Percentiles rank a stretch among this genome's conserved stretches.
Conservation (phyloP, 2,113 vertebrate species). For the Seriola quinqueradiata region DNA sequence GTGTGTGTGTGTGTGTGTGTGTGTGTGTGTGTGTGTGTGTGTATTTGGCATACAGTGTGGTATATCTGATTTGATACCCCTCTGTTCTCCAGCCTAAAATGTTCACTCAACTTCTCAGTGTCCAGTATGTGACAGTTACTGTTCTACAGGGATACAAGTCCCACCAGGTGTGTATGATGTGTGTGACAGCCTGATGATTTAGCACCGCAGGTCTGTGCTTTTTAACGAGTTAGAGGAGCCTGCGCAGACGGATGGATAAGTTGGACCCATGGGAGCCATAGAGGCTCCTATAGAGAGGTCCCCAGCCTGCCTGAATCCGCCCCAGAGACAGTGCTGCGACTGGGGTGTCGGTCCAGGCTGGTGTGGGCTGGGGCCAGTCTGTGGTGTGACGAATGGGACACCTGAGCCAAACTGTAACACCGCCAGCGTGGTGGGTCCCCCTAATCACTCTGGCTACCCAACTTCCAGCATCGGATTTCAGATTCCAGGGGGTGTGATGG, state of each 20-base stretch:
- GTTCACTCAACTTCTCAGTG: slow-evolving; percentile 36
- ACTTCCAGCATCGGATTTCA: slow-evolving; percentile 76
- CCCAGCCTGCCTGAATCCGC: slow-evolving; percentile 48
- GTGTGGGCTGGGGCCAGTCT: slow-evolving; percentile 31
- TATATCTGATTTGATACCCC: slow-evolving; percentile 46
- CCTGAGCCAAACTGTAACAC: slow-evolving; percentile 83
- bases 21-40: slow-evolving; percentile 5
- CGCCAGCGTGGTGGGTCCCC: slow-evolving; percentile 71
- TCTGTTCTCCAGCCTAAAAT: slow-evolving; percentile 45
- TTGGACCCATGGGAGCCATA: slow-evolving; percentile 73
- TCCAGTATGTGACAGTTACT: slow-evolving; percentile 70
- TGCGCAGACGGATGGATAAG: slow-evolving; percentile 61
- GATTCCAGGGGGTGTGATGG: slow-evolving; percentile 70
- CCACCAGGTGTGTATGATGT: slow-evolving; percentile 77
- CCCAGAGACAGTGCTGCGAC: slow-evolving; percentile 49
- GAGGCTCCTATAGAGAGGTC: slow-evolving; percentile 56
- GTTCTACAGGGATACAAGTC: slow-evolving; percentile 71
- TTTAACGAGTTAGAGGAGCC: slow-evolving; percentile 77
- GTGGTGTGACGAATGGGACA: slow-evolving; percentile 83
- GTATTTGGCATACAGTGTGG: slow-evolving; percentile 9
- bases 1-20: neutral
- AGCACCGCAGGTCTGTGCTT: slow-evolving; percentile 57
- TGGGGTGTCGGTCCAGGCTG: slow-evolving; percentile 38
- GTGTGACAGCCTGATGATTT: slow-evolving; percentile 75
- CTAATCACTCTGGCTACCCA: slow-evolving; percentile 74